phyloP scores from a whole-genome alignment of 2,888 invertebrate genomes.

The Dasysyrphus albostriatus region DNA sequence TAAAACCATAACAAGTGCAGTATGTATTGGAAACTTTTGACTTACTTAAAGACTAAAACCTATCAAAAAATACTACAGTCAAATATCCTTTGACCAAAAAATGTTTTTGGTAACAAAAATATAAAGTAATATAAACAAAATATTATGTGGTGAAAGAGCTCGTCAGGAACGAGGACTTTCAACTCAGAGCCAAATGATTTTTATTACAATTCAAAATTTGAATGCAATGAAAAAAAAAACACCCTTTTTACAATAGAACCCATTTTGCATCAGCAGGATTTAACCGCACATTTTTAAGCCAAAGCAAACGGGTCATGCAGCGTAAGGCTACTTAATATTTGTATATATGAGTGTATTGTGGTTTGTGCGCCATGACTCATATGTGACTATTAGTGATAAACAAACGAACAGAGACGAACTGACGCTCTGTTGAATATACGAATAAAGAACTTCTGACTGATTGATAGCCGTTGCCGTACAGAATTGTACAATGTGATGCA shows the following conservation, averaged over 20 bases:
- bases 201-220: neutral
- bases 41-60: too few species aligned
- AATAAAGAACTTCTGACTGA: conserved; percentile 36
- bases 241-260: neutral
- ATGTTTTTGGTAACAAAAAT: too few species aligned
- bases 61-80: too few species aligned
- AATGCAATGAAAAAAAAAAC: neutral
- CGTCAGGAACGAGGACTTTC: too few species aligned
- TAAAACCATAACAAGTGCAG: too few species aligned
- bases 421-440: neutral
- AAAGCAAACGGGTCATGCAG: conserved; percentile 24
- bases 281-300: neutral
- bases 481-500: conserved; percentile 19
- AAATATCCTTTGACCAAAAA: too few species aligned
- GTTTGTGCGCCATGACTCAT: conserved; percentile 16
- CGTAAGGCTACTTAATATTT: neutral
- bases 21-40: too few species aligned
- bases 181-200: too few species aligned
- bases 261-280: neutral
- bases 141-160: too few species aligned
- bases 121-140: too few species aligned
- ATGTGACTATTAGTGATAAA: conserved; percentile 7
- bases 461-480: conserved; percentile 26
- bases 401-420: neutral
- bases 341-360: conserved; percentile 1